Base-by-base conservation (phyloP, 1,140 invertebrate species). In the Aphelenchoides besseyi region DNA sequence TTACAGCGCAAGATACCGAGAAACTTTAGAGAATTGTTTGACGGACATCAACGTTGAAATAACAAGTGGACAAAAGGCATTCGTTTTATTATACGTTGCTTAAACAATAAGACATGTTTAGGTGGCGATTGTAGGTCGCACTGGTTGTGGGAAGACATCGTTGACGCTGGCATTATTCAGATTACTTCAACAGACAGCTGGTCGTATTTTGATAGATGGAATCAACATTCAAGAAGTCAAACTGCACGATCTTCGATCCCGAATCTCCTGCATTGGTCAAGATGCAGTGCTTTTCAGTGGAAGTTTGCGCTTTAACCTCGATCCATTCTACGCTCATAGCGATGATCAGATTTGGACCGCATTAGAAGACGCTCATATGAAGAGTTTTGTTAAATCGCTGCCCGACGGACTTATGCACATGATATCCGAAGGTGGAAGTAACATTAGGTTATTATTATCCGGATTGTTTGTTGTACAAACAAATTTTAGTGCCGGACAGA, bases 251-350 rank as follows among this genome's bases (percentile, higher is more conserved):
- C 82, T 93, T 2, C 86, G 92, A 9, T 88, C 88, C 9, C 89
- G 89, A 73, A 89, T 93, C 12, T 18, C 63, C 12, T 12, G 16
- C 1, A 66, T 95, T 74, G 92, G 92, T 0, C 93, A 94, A 85
- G 91, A 80, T 37, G 77, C 92, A 0, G 89, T 94, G 9, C 82
- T 94, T 0, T 95, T 94, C 83, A 91, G 91, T 0, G 92, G 91
- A 0, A 89, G 89, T 16, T 82, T 95, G 70, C 88, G 93, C 26
- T 90, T 90, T 80, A 95, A 95, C 85, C 86, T 95, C 73, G 93
- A 95, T 87, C 92, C 93, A 0, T 93, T 93, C 79, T 87, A 90
- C 30, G 71, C 87, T 33, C 90, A 90, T 78, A 85, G 85, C 35
- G 92, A 95, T 79, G 87, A 89, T 3, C 88, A 90, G 59, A 83